phyloP scores from a whole-genome alignment of 2,113 vertebrate genomes.

The Mormoops blainvillei region DNA sequence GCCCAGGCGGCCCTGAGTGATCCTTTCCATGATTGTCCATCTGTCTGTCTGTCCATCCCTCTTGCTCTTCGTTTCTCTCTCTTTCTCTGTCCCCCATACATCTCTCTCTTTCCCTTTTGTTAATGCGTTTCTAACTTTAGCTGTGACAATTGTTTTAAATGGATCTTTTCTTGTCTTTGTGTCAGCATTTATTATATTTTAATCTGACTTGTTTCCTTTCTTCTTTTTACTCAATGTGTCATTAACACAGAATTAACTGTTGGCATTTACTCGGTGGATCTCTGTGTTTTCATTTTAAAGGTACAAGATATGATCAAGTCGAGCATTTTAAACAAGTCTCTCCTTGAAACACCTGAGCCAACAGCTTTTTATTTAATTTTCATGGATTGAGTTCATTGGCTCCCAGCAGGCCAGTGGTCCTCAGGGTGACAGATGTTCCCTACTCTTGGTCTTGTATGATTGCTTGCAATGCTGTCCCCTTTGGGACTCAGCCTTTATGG shows the following conservation, averaged over 20 bases:
- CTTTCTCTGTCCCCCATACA: neutral
- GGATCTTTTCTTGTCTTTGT: neutral
- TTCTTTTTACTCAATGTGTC: neutral
- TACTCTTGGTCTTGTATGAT: neutral
- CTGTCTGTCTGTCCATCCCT: accelerated
- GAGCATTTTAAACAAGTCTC: neutral
- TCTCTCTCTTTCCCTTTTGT: neutral
- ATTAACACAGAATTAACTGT: neutral
- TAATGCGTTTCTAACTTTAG: neutral
- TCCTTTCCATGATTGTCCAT: neutral
- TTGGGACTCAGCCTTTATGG: neutral
- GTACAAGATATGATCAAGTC: neutral
- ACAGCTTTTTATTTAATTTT: neutral
- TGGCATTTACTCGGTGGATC: neutral
- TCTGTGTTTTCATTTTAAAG: slow-evolving; percentile 21
- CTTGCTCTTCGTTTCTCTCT: neutral
- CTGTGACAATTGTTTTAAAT: neutral
- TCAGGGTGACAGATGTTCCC: neutral
- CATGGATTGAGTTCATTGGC: neutral
- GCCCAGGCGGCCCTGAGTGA: neutral
- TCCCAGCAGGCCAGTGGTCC: neutral
- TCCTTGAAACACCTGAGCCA: neutral
- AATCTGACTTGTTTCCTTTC: neutral
- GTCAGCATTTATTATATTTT: neutral
- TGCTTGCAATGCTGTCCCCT: neutral